Percentiles rank a stretch among this genome's conserved stretches.
These are phyloP conservation scores for Lochmaea capreae DNA, from an alignment of 2,888 invertebrate genomes.

Conservation along the genomic window DNA sequence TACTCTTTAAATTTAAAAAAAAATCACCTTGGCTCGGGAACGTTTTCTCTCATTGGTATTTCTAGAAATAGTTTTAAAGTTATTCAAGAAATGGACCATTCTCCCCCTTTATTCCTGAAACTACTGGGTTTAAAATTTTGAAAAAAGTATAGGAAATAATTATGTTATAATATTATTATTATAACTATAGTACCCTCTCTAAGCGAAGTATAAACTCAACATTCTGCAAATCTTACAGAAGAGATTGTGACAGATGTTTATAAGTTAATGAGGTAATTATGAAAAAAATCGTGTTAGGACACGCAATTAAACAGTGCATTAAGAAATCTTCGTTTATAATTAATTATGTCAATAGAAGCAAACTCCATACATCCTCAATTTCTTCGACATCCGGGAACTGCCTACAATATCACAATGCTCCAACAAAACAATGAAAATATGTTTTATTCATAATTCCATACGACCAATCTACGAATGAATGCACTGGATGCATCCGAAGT, in stretches of 20 bases:
- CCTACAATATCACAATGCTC: background rate
- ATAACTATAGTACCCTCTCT: no score
- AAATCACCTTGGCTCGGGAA: no score
- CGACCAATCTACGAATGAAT: background rate
- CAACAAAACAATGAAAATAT: constrained; percentile 14
- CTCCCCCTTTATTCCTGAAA: no score
- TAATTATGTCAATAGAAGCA: constrained; percentile 15
- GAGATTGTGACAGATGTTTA: background rate
- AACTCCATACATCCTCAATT: constrained; percentile 10
- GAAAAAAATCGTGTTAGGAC: background rate
- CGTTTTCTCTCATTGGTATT: no score
- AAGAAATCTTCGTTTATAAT: constrained; percentile 4
- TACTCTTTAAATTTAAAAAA: no score
- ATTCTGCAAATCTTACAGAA: background rate
- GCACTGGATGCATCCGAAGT: constrained; percentile 14
- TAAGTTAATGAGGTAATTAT: background rate
- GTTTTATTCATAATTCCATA: background rate
- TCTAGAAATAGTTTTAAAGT: no score
- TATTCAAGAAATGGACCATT: no score
- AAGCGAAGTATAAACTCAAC: background rate
- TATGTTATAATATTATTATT: no score
- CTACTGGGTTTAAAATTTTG: no score
- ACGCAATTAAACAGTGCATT: background rate
- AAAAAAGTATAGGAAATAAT: no score
- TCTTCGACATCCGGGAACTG: constrained; percentile 15